A percentile compares a stretch with the other conserved stretches of the same genome.
Evolutionary conservation across 2,888 invertebrate genomes (phyloP).

Genomic region (Teleogryllus oceanicus): DNA sequence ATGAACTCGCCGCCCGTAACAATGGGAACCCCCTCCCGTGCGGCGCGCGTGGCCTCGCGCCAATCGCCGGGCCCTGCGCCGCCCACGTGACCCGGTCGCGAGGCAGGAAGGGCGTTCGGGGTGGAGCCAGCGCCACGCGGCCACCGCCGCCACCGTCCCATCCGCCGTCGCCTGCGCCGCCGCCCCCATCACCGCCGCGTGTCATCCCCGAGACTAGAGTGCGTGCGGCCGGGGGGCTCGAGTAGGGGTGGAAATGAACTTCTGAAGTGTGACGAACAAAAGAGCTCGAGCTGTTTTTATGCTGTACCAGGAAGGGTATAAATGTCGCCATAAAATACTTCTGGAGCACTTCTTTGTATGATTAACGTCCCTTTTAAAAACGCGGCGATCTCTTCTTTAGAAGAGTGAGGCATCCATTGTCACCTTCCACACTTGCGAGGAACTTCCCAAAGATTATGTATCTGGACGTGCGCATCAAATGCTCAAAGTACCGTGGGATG

Average conservation of each 20-base stretch:
- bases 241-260: not conserved
- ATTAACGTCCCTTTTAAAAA: no score
- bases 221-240: not conserved
- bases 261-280: not conserved
- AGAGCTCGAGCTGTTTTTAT: no score
- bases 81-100: conserved; percentile 32
- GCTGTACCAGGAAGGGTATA: not conserved
- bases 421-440: no score
- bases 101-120: not conserved
- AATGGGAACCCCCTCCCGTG: not conserved
- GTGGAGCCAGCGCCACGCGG: not conserved
- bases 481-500: no score
- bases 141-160: not conserved
- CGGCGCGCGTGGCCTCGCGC: conserved; percentile 35
- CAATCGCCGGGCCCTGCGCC: conserved; percentile 30
- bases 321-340: not conserved
- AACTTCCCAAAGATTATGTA: no score
- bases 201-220: not conserved
- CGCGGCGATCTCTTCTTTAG: no score
- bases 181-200: not conserved
- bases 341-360: not conserved
- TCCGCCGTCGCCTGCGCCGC: not conserved
- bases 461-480: no score
- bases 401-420: no score
- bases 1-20: not conserved